Evolutionary conservation across 2,113 vertebrate genomes (phyloP), one percentile per base, ranked within the genome.

Genomic region (Crotalus viridis): DNA sequence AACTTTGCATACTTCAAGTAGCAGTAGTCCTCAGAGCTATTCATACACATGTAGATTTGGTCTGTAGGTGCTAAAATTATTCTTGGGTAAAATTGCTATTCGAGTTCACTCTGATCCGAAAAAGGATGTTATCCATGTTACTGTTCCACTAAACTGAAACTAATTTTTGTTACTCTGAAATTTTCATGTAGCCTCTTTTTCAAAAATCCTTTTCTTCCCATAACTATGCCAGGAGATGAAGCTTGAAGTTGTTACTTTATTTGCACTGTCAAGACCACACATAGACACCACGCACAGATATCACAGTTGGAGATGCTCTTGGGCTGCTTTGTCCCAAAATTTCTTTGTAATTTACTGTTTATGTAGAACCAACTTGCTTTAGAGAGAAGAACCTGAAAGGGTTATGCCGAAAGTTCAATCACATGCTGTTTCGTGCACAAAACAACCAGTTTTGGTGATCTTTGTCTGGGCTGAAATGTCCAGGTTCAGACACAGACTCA

Each of bases 111-210:
- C 90, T 95, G 95, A 93, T 85, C 90, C 91, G 21, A 92, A 92
- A 91, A 92, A 94, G 64, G 96, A 94, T 95, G 93, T 92, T 95
- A 94, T 94, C 92, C 89, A 91, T 95, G 74, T 39, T 94, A 95
- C 94, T 90, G 94, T 89, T 94, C 91, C 91, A 93, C 92, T 94
- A 93, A 92, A 95, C 94, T 57, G 56, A 61, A 96, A 95, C 88
- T 93, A 94, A 88, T 2, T 93, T 96, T 95, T 91, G 13, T 89
- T 94, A 95, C 85, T 94, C 94, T 94, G 39, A 91, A 91, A 94
- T 89, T 96, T 94, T 94, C 94, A 94, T 92, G 94, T 95, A 94
- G 26, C 88, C 24, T 91, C 46, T 54, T 56, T 43, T 61, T 21
- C 54, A 85, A 59, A 93, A 90, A 48, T 88, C 91, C 88, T 51